Base-by-base conservation (phyloP, 2,888 invertebrate genomes). In the Chymomyza procnemis region DNA sequence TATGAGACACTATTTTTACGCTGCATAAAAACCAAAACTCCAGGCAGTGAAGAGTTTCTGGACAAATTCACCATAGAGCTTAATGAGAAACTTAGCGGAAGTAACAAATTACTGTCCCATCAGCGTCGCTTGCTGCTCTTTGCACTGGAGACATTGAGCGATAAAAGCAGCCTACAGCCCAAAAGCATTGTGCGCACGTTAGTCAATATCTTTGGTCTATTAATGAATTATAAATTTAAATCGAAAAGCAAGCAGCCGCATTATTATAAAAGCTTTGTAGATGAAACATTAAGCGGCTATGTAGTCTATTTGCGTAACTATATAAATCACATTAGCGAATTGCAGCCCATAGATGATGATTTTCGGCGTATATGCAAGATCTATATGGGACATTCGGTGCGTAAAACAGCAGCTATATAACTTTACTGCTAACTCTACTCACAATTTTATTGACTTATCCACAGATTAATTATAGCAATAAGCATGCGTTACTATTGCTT, bases 371-470 rank as follows among this genome's bases (percentile, higher is more conserved):
- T 91, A 4, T 89, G 87, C 68, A 90, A 90, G 70, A 89, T 90
- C 58, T 91, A 88, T 67, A 89, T 91, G 58, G 89, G 89, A 9
- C 82, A 90, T 68, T 90, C 90, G 77, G 91, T 90, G 76, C 78
- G 79, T 61, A n/a, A 16, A 54, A n/a, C n/a, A n/a, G n/a, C n/a
- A n/a, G n/a, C n/a, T n/a, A n/a, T n/a, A n/a, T n/a, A n/a, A n/a
- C n/a, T n/a, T n/a, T n/a, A n/a, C n/a, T n/a, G n/a, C n/a, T n/a
- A n/a, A n/a, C n/a, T 19, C 26, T 8, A 18, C 9, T 54, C 54
- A 26, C n/a, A n/a, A n/a, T n/a, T n/a, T n/a, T n/a, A n/a, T n/a
- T n/a, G n/a, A n/a, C n/a, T n/a, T n/a, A n/a, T n/a, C n/a, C n/a
- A 47, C 19, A 90, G 90, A 80, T 91, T 12, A 80, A 90, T 61